Evolutionary conservation across 2,797 vertebrate genomes (phyloP).

Genomic region (Silurus lanzhouensis): DNA sequence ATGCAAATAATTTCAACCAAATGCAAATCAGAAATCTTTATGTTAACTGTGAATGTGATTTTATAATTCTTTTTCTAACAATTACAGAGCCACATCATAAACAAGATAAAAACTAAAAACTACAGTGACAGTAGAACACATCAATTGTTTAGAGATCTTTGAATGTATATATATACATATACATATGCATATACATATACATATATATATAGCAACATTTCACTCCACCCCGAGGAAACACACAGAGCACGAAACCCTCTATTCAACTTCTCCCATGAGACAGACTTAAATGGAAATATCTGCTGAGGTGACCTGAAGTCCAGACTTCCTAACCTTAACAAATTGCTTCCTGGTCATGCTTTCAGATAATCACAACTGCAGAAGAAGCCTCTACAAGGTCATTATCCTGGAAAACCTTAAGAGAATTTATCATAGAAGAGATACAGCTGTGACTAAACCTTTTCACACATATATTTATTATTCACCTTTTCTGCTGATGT

Average conservation of each 20-base stretch:
- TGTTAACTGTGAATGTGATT: background rate
- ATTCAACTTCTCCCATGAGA: conserved; percentile 56
- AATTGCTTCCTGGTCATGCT: conserved; percentile 76
- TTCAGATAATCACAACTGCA: conserved; percentile 62
- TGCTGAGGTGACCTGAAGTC: conserved; percentile 63
- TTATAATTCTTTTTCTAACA: background rate
- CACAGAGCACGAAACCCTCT: conserved; percentile 38
- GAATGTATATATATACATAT: conserved; percentile 6
- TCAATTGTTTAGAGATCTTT: background rate
- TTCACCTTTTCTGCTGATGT: background rate
- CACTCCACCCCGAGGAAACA: conserved; percentile 48
- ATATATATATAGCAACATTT: background rate
- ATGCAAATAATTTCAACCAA: conserved; percentile 6
- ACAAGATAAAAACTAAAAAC: background rate
- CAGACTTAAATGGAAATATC: conserved; percentile 63
- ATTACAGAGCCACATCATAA: background rate
- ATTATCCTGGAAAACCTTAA: conserved; percentile 56
- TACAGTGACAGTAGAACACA: conserved; percentile 6
- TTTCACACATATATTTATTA: conserved; percentile 15
- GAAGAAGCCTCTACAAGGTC: conserved; percentile 51
- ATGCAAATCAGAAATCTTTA: conserved; percentile 9
- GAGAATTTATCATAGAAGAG: conserved; percentile 45
- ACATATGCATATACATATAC: background rate
- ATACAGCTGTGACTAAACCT: conserved; percentile 20
- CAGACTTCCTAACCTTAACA: conserved; percentile 64